Evolutionary conservation across 2,888 invertebrate genomes (phyloP).

Genomic region (Synanthedon andrenaeformis): DNA sequence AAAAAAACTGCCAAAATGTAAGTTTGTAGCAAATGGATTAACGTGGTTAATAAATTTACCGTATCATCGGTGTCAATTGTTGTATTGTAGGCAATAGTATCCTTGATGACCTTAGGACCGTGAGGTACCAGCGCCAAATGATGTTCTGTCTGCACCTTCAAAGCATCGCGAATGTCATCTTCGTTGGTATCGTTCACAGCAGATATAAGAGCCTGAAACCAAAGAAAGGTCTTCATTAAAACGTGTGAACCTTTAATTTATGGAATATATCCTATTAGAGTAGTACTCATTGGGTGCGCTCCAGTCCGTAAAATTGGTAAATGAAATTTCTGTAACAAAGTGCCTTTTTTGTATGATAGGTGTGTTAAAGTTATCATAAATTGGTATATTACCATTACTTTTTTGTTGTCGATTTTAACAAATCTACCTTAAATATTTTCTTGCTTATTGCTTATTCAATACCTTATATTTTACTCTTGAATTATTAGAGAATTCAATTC

Average conservation of each 20-base stretch:
- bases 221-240: constrained; percentile 7
- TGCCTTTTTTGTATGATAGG: no score
- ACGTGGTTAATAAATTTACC: constrained; percentile 21
- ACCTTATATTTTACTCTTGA: no score
- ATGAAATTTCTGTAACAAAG: neutral
- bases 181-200: constrained; percentile 72
- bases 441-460: no score
- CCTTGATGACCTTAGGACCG: constrained; percentile 80
- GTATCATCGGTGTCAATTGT: constrained; percentile 89
- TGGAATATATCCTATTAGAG: no score
- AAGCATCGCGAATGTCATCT: constrained; percentile 78
- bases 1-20: no score
- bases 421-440: no score
- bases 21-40: no score
- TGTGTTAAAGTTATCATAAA: no score
- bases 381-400: no score
- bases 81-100: constrained; percentile 81
- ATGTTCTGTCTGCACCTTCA: constrained; percentile 72
- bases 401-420: no score
- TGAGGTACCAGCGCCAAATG: constrained; percentile 73
- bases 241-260: neutral
- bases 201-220: constrained; percentile 78
- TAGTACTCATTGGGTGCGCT: no score
- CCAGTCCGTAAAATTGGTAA: neutral
- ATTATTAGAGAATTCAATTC: no score